Evolutionary conservation across 2,797 vertebrate genomes (phyloP).

Genomic region (Dermochelys coriacea): DNA sequence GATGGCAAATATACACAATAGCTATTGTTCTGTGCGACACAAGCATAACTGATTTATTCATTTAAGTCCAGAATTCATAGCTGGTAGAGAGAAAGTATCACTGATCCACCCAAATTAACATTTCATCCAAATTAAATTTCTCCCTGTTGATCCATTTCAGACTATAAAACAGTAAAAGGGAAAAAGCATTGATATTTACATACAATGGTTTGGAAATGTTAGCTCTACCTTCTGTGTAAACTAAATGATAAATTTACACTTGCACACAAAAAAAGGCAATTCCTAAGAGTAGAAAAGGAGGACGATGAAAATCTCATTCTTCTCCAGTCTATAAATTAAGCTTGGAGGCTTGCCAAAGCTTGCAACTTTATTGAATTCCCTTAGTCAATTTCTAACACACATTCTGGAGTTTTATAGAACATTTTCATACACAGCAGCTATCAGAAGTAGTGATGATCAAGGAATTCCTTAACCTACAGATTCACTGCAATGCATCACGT

Average conservation of each 20-base stretch:
- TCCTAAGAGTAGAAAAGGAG: conserved; percentile 66
- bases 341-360: conserved; percentile 69
- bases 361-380: conserved; percentile 71
- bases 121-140: conserved; percentile 20
- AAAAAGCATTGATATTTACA: not conserved
- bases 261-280: conserved; percentile 43
- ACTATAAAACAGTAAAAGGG: not conserved
- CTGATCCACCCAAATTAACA: conserved; percentile 24
- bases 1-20: not conserved
- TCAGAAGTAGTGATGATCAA: conserved; percentile 66
- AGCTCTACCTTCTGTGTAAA: conserved; percentile 28
- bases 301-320: conserved; percentile 74
- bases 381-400: conserved; percentile 73
- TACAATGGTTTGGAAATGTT: conserved; percentile 3
- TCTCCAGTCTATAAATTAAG: conserved; percentile 78
- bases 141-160: not conserved
- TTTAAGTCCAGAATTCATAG: conserved; percentile 19
- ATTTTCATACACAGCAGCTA: conserved; percentile 64
- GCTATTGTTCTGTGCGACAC: not conserved
- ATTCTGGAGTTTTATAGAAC: conserved; percentile 72
- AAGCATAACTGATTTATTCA: conserved; percentile 18
- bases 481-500: conserved; percentile 54
- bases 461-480: conserved; percentile 70
- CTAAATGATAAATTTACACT: conserved; percentile 68
- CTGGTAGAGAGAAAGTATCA: conserved; percentile 9